Evolutionary conservation across 1,140 invertebrate species (phyloP).

Genomic region (Coenobita brevimanus): DNA sequence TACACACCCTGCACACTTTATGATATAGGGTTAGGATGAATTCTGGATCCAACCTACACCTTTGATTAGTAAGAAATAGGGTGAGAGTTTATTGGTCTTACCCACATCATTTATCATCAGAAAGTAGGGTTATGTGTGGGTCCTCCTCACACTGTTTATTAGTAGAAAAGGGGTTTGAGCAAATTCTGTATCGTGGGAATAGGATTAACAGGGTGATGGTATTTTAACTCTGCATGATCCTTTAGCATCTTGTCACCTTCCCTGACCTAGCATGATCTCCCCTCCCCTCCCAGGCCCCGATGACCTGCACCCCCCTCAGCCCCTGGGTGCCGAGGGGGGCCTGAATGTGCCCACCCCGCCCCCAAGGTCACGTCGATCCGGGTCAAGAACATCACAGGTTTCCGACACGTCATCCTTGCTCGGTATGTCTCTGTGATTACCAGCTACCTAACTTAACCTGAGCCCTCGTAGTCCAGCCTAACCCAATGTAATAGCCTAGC

Average conservation of each 20-base stretch:
- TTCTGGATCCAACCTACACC: too few species aligned
- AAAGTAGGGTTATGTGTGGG: too few species aligned
- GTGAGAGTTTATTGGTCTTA: too few species aligned
- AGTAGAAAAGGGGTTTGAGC: too few species aligned
- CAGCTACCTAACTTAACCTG: too few species aligned
- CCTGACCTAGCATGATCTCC: neutral
- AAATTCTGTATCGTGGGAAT: too few species aligned
- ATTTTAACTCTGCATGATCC: neutral
- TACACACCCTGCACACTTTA: too few species aligned
- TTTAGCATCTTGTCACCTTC: neutral
- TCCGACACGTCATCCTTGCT: conserved; percentile 28
- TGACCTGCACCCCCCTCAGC: conserved; percentile 1
- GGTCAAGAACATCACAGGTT: conserved; percentile 30
- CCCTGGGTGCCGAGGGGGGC: conserved; percentile 24
- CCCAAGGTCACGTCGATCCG: conserved; percentile 8
- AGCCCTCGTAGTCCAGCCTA: neutral
- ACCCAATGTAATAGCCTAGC: neutral
- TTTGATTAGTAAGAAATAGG: too few species aligned
- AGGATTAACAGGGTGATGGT: neutral
- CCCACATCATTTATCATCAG: too few species aligned
- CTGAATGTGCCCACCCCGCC: conserved; percentile 29
- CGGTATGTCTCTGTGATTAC: conserved; percentile 36
- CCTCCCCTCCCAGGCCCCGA: neutral
- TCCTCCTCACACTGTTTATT: too few species aligned
- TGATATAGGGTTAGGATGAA: too few species aligned